phyloP scores from a whole-genome alignment of 2,888 invertebrate species.

The Marronus borbonicus region DNA sequence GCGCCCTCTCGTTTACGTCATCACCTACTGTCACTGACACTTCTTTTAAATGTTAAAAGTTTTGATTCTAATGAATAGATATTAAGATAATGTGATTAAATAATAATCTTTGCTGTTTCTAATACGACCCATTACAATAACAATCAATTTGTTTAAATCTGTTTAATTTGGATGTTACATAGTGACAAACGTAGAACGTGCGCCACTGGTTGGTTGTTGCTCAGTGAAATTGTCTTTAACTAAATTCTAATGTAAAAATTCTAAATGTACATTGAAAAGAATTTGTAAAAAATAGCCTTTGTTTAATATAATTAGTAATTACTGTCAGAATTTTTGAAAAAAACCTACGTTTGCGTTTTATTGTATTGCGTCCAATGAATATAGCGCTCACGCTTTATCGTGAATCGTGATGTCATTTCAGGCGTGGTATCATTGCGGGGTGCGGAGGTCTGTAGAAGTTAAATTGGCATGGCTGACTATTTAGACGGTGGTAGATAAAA shows the following conservation, averaged over 20 bases:
- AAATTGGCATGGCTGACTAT: slow-evolving; percentile 69
- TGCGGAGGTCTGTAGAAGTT: slow-evolving; percentile 64
- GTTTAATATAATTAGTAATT: not conserved
- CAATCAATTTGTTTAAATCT: not conserved
- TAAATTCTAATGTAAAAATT: not conserved
- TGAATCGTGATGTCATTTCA: slow-evolving; percentile 53
- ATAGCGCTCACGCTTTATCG: slow-evolving; percentile 43
- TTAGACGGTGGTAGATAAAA: slow-evolving; percentile 53
- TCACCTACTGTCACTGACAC: too few species aligned
- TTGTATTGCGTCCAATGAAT: slow-evolving; percentile 1
- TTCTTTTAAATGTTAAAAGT: not conserved
- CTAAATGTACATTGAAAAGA: not conserved
- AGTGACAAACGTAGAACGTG: not conserved
- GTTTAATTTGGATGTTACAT: too few species aligned
- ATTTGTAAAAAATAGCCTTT: not conserved
- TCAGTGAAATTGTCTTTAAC: not conserved
- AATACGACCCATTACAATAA: not conserved
- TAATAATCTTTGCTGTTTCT: too few species aligned
- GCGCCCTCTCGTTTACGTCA: too few species aligned
- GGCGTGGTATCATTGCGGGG: slow-evolving; percentile 58
- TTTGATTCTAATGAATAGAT: too few species aligned
- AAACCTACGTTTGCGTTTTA: slow-evolving; percentile 11
- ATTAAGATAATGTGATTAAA: too few species aligned
- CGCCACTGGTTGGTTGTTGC: not conserved
- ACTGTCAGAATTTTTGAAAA: not conserved